These are phyloP conservation scores for Oryzias sinensis DNA, from an alignment of 2,797 vertebrate genomes.

Conservation along the genomic window DNA sequence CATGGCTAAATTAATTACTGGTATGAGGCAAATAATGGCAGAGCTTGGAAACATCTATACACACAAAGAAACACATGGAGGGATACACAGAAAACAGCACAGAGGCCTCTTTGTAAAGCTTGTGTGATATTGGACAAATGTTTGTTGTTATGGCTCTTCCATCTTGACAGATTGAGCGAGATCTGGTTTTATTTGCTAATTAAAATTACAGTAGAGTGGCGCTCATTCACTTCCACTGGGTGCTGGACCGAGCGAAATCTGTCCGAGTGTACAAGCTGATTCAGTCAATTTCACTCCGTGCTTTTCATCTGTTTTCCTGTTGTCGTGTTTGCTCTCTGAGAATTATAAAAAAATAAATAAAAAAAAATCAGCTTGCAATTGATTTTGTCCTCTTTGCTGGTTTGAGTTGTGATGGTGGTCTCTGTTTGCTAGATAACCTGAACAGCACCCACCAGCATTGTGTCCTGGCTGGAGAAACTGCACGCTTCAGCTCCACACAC, in stretches of 20 bases:
- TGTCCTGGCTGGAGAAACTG: constrained; percentile 86
- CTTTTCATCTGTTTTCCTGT: constrained; percentile 57
- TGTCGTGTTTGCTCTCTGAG: constrained; percentile 34
- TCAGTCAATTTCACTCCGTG: constrained; percentile 43
- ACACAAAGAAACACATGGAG: constrained; percentile 78
- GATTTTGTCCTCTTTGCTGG: not conserved
- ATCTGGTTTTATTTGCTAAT: constrained; percentile 77
- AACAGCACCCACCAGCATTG: constrained; percentile 95
- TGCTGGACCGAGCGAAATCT: constrained; percentile 59
- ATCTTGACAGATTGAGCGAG: constrained; percentile 68
- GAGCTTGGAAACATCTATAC: constrained; percentile 75
- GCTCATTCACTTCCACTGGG: constrained; percentile 53
- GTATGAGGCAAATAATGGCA: constrained; percentile 76
- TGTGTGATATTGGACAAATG: constrained; percentile 77
- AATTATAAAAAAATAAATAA: constrained; percentile 26
- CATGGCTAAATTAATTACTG: constrained; percentile 79
- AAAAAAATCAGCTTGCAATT: constrained; percentile 15
- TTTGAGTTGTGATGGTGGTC: constrained; percentile 14
- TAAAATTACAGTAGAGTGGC: constrained; percentile 68
- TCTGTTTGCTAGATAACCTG: constrained; percentile 84
- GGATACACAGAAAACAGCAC: constrained; percentile 74
- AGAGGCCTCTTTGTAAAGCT: constrained; percentile 69
- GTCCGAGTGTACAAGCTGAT: constrained; percentile 54
- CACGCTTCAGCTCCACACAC: constrained; percentile 96
- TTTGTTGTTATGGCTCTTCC: constrained; percentile 72